A percentile compares a stretch with the other conserved stretches of the same genome.
These are phyloP conservation scores for Lepilemur septentrionalis DNA, from an alignment of 2,797 vertebrate species.

Conservation along the genomic window DNA sequence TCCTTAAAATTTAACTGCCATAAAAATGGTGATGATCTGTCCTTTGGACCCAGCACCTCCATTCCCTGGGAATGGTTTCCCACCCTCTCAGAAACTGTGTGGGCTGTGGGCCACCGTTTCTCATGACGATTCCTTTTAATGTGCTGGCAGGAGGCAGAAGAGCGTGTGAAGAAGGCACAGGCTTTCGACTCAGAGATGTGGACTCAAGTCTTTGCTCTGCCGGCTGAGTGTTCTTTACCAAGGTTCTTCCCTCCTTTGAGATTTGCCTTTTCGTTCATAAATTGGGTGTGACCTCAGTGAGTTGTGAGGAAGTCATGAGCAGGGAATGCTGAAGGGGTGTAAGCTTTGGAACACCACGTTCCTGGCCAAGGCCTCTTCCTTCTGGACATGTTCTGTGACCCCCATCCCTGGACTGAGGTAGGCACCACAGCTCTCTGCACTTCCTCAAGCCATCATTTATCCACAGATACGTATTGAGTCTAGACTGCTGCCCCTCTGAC, in stretches of 20 bases:
- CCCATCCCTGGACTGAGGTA: background rate
- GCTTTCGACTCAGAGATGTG: background rate
- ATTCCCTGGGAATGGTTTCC: background rate
- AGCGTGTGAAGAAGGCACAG: background rate
- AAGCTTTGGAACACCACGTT: background rate
- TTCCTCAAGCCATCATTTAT: background rate
- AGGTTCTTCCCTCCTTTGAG: background rate
- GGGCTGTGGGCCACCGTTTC: background rate
- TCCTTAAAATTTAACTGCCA: background rate
- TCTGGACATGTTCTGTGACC: background rate
- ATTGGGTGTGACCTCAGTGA: background rate
- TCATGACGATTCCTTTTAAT: background rate
- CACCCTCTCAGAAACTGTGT: background rate
- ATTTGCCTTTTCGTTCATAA: slow-evolving; percentile 36
- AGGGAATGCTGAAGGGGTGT: background rate
- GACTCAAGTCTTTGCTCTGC: background rate
- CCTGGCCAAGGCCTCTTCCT: background rate
- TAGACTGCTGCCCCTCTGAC: background rate
- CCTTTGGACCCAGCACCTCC: background rate
- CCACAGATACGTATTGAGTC: background rate
- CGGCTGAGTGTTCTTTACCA: background rate
- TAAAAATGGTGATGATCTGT: background rate
- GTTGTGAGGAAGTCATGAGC: background rate
- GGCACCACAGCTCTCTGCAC: background rate
- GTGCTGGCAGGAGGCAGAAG: background rate